These are phyloP conservation scores for Lamprologus tigripictilis DNA, from an alignment of 2,113 vertebrate genomes.

Conservation along the genomic window DNA sequence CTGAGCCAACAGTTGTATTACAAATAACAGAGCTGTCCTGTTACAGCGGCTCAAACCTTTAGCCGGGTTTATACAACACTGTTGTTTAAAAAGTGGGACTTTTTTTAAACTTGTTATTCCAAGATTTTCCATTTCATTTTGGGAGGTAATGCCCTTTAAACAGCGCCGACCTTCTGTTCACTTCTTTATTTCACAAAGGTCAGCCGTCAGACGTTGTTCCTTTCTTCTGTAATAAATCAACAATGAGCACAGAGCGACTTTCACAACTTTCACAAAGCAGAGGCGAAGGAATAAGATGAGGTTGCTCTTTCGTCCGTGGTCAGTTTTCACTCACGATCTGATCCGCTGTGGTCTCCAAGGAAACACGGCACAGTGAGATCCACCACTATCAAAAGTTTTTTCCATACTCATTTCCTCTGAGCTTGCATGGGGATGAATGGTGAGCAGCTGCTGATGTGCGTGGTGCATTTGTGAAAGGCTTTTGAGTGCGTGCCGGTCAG, in stretches of 20 bases:
- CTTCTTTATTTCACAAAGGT: neutral
- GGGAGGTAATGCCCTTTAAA: neutral
- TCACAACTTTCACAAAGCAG: neutral
- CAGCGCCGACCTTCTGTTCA: neutral
- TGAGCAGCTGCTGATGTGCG: neutral
- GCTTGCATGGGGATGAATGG: neutral
- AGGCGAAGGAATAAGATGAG: neutral
- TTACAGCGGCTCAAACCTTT: neutral
- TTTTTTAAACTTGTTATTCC: neutral
- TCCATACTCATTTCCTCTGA: constrained; percentile 7
- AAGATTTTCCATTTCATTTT: neutral
- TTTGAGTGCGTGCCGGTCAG: neutral
- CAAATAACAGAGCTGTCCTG: neutral
- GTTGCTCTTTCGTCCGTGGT: neutral
- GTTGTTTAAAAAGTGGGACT: neutral
- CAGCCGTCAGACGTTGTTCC: neutral
- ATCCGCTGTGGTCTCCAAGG: constrained; percentile 41
- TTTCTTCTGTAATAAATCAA: neutral
- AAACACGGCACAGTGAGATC: constrained; percentile 33
- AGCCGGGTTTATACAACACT: neutral
- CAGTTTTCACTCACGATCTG: neutral
- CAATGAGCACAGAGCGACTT: neutral
- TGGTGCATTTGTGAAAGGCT: neutral
- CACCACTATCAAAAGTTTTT: neutral
- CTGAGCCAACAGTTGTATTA: neutral